Evolutionary conservation across 1,140 invertebrate species (phyloP), one percentile per base, ranked within the genome.

Genomic region (Caerostris darwini): DNA sequence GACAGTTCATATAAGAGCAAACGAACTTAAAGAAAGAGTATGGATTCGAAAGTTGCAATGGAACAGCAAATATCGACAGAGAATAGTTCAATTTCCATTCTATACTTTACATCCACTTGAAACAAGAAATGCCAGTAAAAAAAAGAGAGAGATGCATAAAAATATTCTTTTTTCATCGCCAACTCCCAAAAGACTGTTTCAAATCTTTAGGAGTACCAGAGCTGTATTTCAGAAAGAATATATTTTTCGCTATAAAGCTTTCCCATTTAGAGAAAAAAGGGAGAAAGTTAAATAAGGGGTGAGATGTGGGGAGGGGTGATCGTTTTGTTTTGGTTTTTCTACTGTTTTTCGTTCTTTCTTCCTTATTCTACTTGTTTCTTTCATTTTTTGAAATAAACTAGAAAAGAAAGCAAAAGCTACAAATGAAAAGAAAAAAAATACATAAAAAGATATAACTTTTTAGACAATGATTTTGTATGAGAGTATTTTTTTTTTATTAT

Each of bases 11-110:
- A 85, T 57, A 19, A 8, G 56, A 57, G 58, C 82, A 85, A 85
- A 85, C 17, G 17, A 59, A 85, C n/a, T n/a, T n/a, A n/a, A n/a
- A n/a, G 7, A 19, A n/a, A 57, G 17, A 34, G n/a, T 85, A 57
- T 19, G 56, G 82, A 59, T n/a, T n/a, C n/a, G 56, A 34, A 77
- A 85, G 82, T 85, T 56, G 82, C 54, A 34, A 85, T 85, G 57
- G 82, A 85, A 85, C 82, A 85, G 82, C 57, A 64, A 64, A 92
- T 57, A 85, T 85, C 34, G 61, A 59, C 19, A 56, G 90, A 67
- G 59, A 92, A 92, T 59, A 92, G 90, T 92, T 92, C 90, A 92
- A 92, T 92, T 92, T 92, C 90, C 77, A 92, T 81, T 85, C 90
- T 61, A 92, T 92, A 82, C 89, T 57, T 91, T 77, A 91, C 77